phyloP scores from a whole-genome alignment of 2,113 vertebrate genomes.

The Ceyx melanurus region DNA sequence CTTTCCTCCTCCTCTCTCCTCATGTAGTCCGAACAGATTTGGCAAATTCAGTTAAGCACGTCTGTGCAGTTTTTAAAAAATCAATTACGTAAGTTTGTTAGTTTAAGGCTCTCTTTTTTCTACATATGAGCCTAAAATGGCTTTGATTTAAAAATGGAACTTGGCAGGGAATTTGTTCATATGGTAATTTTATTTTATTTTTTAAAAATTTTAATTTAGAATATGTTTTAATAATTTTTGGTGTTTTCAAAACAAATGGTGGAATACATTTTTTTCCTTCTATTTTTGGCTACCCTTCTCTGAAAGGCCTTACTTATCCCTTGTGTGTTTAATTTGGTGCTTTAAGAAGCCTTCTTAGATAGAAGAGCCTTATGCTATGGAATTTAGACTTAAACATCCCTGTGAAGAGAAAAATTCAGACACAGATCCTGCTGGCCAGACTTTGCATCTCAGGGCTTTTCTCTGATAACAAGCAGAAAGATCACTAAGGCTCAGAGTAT shows the following conservation, averaged over 20 bases:
- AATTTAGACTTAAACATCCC: background rate
- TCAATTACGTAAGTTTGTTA: slow-evolving; percentile 69
- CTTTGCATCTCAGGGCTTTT: background rate
- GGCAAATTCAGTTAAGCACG: slow-evolving; percentile 54
- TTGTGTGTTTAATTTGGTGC: slow-evolving; percentile 51
- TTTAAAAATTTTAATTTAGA: slow-evolving; percentile 40
- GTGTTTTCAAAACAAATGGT: slow-evolving; percentile 81
- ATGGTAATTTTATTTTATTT: slow-evolving; percentile 57
- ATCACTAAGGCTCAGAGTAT: background rate
- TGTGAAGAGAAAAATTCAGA: background rate
- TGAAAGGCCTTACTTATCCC: slow-evolving; percentile 55
- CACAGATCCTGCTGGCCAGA: background rate
- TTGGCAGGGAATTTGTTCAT: slow-evolving; percentile 78
- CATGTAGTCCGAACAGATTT: slow-evolving; percentile 48
- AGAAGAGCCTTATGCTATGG: slow-evolving; percentile 1
- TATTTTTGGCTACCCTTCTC: slow-evolving; percentile 73
- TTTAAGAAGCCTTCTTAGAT: slow-evolving; percentile 34
- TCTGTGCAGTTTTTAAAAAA: slow-evolving; percentile 61
- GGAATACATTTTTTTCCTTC: slow-evolving; percentile 66
- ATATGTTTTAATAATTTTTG: slow-evolving; percentile 77
- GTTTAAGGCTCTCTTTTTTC: slow-evolving; percentile 67
- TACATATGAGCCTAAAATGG: slow-evolving; percentile 72
- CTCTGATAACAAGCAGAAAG: background rate
- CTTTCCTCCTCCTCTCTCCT: slow-evolving; percentile 46
- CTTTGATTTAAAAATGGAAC: slow-evolving; percentile 80